A percentile compares a stretch with the other conserved stretches of the same genome.
Conservation (phyloP, 2,888 invertebrate genomes). For the Beris chalybata region DNA sequence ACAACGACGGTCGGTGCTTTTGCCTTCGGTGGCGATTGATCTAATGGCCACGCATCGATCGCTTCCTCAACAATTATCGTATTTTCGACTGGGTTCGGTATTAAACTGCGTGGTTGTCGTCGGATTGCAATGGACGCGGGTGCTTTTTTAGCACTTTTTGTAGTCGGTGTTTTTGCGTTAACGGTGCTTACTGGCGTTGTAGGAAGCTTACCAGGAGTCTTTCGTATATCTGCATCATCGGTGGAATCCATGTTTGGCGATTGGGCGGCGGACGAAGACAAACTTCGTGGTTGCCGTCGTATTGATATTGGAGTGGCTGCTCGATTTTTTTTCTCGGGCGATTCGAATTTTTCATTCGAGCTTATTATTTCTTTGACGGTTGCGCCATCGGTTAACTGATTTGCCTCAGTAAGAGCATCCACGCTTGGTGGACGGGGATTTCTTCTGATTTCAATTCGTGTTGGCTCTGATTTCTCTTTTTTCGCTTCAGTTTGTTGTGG, state of each 20-base stretch:
- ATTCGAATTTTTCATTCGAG: conserved; percentile 52
- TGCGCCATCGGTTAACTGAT: conserved; percentile 36
- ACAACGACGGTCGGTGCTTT: background rate
- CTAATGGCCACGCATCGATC: conserved; percentile 49
- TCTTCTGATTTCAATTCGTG: background rate
- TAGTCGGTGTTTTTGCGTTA: conserved; percentile 41
- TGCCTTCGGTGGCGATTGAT: conserved; percentile 8
- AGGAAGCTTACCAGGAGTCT: conserved; percentile 41
- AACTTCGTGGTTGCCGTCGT: conserved; percentile 49
- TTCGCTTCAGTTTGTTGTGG: background rate
- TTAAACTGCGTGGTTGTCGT: conserved; percentile 49
- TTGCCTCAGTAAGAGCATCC: background rate
- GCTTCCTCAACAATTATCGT: conserved; percentile 47
- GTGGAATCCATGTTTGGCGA: conserved; percentile 2
- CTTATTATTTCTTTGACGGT: conserved; percentile 52
- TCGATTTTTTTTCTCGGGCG: conserved; percentile 50
- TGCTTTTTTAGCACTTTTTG: conserved; percentile 36
- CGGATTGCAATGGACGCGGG: conserved; percentile 52
- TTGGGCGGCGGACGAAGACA: background rate
- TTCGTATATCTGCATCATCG: conserved; percentile 23
- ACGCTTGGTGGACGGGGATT: conserved; percentile 6
- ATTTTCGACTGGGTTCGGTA: conserved; percentile 39
- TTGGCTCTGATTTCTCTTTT: background rate
- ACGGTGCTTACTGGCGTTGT: conserved; percentile 9
- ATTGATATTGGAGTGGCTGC: conserved; percentile 53